Percentiles rank a stretch among this genome's conserved stretches.
Evolutionary conservation across 2,797 vertebrate genomes (phyloP).

Genomic region (Halcyon chelicuti): DNA sequence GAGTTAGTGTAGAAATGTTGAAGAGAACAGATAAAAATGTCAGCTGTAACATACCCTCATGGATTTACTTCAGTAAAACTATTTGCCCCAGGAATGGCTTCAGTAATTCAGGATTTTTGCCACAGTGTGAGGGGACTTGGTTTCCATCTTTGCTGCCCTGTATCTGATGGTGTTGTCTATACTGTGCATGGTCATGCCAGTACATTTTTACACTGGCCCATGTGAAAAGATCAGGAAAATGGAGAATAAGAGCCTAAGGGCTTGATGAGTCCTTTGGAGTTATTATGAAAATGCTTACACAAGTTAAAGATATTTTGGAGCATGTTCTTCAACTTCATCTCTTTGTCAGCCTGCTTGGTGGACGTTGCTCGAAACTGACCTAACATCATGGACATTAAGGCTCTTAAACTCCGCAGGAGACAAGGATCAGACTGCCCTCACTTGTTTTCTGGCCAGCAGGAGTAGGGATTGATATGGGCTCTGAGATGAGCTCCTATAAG

Average conservation of each 20-base stretch:
- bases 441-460: not conserved
- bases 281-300: not conserved
- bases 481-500: not conserved
- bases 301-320: not conserved
- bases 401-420: not conserved
- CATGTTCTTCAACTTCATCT: not conserved
- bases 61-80: not conserved
- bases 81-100: not conserved
- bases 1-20: not conserved
- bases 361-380: not conserved
- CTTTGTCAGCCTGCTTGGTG: not conserved
- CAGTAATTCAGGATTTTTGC: not conserved
- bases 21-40: not conserved
- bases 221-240: not conserved
- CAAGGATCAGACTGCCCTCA: not conserved
- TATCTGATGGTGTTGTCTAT: not conserved
- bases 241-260: not conserved
- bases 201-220: not conserved
- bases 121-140: fast-evolving
- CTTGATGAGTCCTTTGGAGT: not conserved
- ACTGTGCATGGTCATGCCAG: not conserved
- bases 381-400: not conserved
- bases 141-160: not conserved
- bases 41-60: not conserved
- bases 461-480: not conserved